Evolutionary conservation across 2,113 vertebrate species (phyloP).

Genomic region (Cygnus buccinator): DNA sequence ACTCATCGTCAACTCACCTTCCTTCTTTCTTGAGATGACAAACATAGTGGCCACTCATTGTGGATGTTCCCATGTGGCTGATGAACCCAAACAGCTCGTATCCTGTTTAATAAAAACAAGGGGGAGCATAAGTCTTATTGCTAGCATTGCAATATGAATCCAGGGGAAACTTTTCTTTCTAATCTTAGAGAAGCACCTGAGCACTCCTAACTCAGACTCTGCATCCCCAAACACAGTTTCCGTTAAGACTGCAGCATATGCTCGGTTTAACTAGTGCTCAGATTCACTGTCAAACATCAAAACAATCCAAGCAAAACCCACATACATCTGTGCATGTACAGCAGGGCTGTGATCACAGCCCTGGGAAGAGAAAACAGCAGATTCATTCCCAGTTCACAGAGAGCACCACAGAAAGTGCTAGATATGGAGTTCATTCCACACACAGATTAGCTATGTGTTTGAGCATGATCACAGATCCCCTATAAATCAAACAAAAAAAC

Average conservation of each 20-base stretch:
- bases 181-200: background rate
- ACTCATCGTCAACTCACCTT: conserved; percentile 81
- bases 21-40: conserved; percentile 99
- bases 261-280: background rate
- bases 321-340: background rate
- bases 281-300: background rate
- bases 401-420: background rate
- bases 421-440: background rate
- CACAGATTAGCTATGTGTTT: background rate
- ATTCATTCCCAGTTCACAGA: background rate
- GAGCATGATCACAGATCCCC: background rate
- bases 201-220: background rate
- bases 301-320: conserved; percentile 1
- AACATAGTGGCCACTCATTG: conserved; percentile 97
- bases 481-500: background rate
- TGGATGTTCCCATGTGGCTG: conserved; percentile 98
- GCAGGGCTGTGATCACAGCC: background rate
- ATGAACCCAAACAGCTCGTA: conserved; percentile 97
- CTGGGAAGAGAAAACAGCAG: background rate
- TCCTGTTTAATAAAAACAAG: conserved; percentile 75
- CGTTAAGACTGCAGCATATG: background rate
- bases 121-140: background rate
- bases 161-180: background rate
- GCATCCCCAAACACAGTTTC: background rate
- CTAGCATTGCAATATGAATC: background rate